These are phyloP conservation scores for Antedon mediterranea DNA, from an alignment of 53 echinoderm and acorn worm species.

Conservation along the genomic window DNA sequence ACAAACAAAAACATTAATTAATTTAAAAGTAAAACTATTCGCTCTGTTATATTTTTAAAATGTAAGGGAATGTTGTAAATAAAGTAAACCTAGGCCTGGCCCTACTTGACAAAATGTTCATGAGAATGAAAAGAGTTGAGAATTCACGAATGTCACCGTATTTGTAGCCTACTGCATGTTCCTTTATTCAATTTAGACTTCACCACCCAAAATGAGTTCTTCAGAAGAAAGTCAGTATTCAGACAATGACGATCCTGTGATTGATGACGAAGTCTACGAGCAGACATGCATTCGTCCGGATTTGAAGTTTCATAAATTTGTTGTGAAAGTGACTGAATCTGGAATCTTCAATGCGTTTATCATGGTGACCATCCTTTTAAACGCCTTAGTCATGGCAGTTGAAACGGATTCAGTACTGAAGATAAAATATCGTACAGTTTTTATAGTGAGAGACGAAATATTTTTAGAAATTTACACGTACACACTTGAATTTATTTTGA, in stretches of 20 bases:
- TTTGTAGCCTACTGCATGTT: too few species aligned
- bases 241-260: slow-evolving; percentile 42
- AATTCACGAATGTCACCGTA: too few species aligned
- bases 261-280: slow-evolving; percentile 64
- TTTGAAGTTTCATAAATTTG: slow-evolving; percentile 30
- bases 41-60: too few species aligned
- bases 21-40: too few species aligned
- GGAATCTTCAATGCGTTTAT: slow-evolving; percentile 69
- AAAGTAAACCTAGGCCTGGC: too few species aligned
- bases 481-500: slow-evolving; percentile 83
- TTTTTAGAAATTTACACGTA: slow-evolving; percentile 91
- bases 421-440: slow-evolving; percentile 35
- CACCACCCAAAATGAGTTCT: too few species aligned
- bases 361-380: slow-evolving; percentile 77
- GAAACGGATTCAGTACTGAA: slow-evolving; percentile 62
- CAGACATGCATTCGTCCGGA: slow-evolving; percentile 55
- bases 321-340: slow-evolving; percentile 63
- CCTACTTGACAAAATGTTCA: too few species aligned
- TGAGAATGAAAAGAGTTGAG: too few species aligned
- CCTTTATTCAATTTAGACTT: too few species aligned
- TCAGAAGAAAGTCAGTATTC: background rate
- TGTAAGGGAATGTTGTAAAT: too few species aligned
- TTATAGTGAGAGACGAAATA: slow-evolving; percentile 56
- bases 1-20: too few species aligned
- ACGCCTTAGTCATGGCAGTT: slow-evolving; percentile 79